Percentiles rank a stretch among this genome's conserved stretches.
Conservation (phyloP, 64 coral and sea anemone species). For the Actinia tenebrosa region DNA sequence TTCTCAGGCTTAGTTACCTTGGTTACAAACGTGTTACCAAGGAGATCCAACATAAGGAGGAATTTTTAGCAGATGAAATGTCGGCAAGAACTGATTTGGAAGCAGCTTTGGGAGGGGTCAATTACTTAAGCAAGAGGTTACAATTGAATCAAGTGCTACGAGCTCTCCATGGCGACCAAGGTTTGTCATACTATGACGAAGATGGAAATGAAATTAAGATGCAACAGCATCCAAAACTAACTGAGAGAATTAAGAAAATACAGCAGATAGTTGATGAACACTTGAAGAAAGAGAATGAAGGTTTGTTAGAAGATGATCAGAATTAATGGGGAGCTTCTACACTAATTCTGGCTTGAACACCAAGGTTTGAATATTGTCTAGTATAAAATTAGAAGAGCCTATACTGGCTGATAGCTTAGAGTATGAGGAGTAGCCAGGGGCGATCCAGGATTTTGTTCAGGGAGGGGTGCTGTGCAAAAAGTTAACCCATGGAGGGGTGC, state of each 20-base stretch:
- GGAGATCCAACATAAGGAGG: conserved; percentile 58
- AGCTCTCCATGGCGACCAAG: conserved; percentile 52
- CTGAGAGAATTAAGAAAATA: conserved; percentile 61
- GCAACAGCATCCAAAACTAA: conserved; percentile 54
- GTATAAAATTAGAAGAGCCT: too few relatives aligned
- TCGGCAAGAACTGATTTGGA: conserved; percentile 49
- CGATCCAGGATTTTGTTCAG: too few relatives aligned
- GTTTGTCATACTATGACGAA: conserved; percentile 58
- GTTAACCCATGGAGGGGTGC: too few relatives aligned
- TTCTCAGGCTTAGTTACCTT: conserved; percentile 72
- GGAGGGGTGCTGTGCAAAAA: too few relatives aligned
- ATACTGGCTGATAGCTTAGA: too few relatives aligned
- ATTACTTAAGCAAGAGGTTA: conserved; percentile 61
- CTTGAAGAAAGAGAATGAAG: not conserved
- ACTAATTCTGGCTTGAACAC: not conserved
- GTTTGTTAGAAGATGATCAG: not conserved
- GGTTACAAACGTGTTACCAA: conserved; percentile 53
- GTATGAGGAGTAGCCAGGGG: too few relatives aligned
- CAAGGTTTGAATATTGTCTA: not conserved
- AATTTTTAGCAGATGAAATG: conserved; percentile 53
- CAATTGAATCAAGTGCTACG: conserved; percentile 61
- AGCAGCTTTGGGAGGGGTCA: conserved; percentile 59
- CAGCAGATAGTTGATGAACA: conserved; percentile 54
- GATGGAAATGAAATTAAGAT: conserved; percentile 77
- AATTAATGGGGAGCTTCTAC: not conserved